phyloP scores from a whole-genome alignment of 2,797 vertebrate genomes.

The Pithecia hirsuta region DNA sequence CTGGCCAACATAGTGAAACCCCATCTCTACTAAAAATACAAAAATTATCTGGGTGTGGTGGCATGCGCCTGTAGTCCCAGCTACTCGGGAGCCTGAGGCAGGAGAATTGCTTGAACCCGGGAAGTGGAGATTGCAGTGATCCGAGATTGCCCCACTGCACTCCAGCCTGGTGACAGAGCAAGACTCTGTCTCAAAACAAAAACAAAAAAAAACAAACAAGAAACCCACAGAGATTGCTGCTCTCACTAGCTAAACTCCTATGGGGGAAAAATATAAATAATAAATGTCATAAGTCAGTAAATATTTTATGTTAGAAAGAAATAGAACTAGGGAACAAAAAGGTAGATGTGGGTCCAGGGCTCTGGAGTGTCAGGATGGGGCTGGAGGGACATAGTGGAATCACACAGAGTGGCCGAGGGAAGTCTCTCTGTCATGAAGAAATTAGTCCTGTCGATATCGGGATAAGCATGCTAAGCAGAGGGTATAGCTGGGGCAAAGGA shows the following conservation, averaged over 20 bases:
- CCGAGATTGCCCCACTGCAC: too few species aligned
- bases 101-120: too few species aligned
- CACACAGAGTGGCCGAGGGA: not conserved
- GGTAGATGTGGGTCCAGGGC: accelerated
- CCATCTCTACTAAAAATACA: too few species aligned
- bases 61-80: too few species aligned
- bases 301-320: not conserved
- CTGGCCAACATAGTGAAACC: too few species aligned
- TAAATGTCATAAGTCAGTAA: not conserved
- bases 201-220: too few species aligned
- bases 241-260: not conserved
- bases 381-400: not conserved
- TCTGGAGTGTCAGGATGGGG: not conserved
- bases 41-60: too few species aligned
- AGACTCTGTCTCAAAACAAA: too few species aligned
- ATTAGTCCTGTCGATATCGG: accelerated
- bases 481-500: too few species aligned
- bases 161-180: too few species aligned
- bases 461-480: accelerated
- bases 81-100: too few species aligned
- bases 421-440: not conserved
- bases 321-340: not conserved
- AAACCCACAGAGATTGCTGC: not conserved
- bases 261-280: not conserved
- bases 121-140: too few species aligned